Conservation (phyloP, 2,113 vertebrate genomes). For the Beaufortia kweichowensis region DNA sequence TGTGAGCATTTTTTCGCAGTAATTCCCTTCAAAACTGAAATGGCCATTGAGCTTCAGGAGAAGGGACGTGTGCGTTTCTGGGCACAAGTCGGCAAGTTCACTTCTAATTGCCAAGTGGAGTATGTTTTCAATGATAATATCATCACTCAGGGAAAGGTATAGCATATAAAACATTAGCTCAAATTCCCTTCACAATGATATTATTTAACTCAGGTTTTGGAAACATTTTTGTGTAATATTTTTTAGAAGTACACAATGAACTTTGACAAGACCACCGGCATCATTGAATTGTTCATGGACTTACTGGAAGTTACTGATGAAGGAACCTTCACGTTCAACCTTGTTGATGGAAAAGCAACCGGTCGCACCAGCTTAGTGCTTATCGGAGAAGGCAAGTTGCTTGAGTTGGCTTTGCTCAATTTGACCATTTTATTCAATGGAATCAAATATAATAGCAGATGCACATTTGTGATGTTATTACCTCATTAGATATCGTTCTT, state of each 20-base stretch:
- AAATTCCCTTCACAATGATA: not conserved
- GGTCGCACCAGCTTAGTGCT: conserved; percentile 93
- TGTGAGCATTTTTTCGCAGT: conserved; percentile 66
- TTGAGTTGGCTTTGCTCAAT: conserved; percentile 56
- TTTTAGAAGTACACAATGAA: conserved; percentile 94
- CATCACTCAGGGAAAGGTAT: conserved; percentile 86
- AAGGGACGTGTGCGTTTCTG: conserved; percentile 96
- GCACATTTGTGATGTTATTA: too few relatives aligned
- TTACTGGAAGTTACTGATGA: conserved; percentile 90
- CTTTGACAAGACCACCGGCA: conserved; percentile 83
- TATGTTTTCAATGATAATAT: conserved; percentile 91
- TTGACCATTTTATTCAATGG: too few relatives aligned
- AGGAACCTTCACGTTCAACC: conserved; percentile 94
- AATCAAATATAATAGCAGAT: too few relatives aligned
- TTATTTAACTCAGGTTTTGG: not conserved
- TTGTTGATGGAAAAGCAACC: conserved; percentile 93
- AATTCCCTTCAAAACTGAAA: conserved; percentile 84
- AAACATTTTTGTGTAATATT: not conserved
- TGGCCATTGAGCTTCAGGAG: conserved; percentile 93
- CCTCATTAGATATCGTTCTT: too few relatives aligned
- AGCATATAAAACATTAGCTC: not conserved
- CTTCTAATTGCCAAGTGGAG: conserved; percentile 83
- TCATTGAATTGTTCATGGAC: conserved; percentile 97
- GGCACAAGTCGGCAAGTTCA: conserved; percentile 89
- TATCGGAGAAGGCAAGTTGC: conserved; percentile 86